These are phyloP conservation scores for Craseonycteris thonglongyai DNA, from an alignment of 2,113 vertebrate species.

Conservation along the genomic window DNA sequence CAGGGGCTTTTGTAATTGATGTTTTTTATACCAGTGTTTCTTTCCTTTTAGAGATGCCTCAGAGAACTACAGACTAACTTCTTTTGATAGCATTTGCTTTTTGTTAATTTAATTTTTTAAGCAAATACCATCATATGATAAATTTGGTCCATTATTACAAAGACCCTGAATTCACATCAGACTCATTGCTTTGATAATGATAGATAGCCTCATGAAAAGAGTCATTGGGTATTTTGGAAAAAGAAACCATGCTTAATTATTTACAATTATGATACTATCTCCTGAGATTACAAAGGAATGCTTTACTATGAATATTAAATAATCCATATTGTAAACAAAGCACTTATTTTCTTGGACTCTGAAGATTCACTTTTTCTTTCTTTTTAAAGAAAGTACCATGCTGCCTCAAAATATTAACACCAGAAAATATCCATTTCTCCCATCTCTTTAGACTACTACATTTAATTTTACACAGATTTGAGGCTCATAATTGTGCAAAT, in stretches of 20 bases:
- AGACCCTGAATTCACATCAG: slow-evolving; percentile 1
- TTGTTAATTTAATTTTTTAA: slow-evolving; percentile 30
- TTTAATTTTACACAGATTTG: slow-evolving; percentile 47
- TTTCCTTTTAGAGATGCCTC: slow-evolving; percentile 34
- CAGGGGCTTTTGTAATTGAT: slow-evolving; percentile 58
- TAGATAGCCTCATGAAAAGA: slow-evolving; percentile 27
- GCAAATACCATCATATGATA: slow-evolving; percentile 32
- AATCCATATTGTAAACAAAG: slow-evolving; percentile 25
- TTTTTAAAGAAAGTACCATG: slow-evolving; percentile 55
- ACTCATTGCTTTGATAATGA: slow-evolving; percentile 27
- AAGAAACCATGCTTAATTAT: slow-evolving; percentile 57
- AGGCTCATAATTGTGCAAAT: slow-evolving; percentile 44
- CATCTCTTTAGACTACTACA: slow-evolving; percentile 21
- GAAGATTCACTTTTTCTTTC: not conserved
- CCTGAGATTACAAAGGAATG: slow-evolving; percentile 52
- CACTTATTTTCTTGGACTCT: slow-evolving; percentile 59
- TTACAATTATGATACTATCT: slow-evolving; percentile 51
- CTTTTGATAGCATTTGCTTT: slow-evolving; percentile 23
- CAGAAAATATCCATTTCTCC: slow-evolving; percentile 60
- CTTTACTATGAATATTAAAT: slow-evolving; percentile 25
- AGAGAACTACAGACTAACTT: slow-evolving; percentile 17
- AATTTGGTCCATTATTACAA: slow-evolving; percentile 27
- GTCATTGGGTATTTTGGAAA: slow-evolving; percentile 29
- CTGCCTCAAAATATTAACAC: slow-evolving; percentile 50
- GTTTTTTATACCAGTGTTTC: slow-evolving; percentile 11